These are phyloP conservation scores for Paradoxurus hermaphroditus DNA, from an alignment of 2,113 vertebrate genomes.

Conservation along the genomic window DNA sequence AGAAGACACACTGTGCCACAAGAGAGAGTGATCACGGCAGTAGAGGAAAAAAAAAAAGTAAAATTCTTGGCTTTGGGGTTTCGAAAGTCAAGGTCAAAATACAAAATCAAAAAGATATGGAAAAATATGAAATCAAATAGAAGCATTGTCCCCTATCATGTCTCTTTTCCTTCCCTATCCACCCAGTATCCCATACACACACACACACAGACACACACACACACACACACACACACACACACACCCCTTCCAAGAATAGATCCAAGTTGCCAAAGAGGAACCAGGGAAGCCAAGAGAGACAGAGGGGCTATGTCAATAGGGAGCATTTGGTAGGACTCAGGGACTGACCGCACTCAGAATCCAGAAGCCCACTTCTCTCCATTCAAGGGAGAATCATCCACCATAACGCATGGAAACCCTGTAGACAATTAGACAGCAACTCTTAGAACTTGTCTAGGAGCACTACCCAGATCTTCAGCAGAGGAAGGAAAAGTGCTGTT, in stretches of 20 bases:
- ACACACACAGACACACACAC: not conserved
- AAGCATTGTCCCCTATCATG: not conserved
- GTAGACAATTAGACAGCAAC: not conserved
- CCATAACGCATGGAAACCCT: not conserved
- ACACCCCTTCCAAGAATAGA: not conserved
- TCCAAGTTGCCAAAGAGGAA: not conserved
- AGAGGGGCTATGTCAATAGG: not conserved
- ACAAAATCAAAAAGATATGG: not conserved
- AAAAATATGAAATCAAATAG: not conserved
- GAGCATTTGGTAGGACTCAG: not conserved
- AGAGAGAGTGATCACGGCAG: not conserved
- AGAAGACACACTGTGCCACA: not conserved
- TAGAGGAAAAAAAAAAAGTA: not conserved
- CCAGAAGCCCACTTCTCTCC: not conserved
- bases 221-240: not conserved
- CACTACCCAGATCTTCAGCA: not conserved
- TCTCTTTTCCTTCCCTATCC: not conserved
- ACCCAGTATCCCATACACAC: not conserved
- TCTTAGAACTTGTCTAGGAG: not conserved
- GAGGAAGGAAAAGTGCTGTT: not conserved
- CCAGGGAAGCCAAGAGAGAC: not conserved
- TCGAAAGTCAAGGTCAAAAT: conserved; percentile 20
- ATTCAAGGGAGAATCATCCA: not conserved
- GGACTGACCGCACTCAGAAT: not conserved
- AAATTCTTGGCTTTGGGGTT: not conserved